Conservation (phyloP, 2,797 vertebrate species). For the Microcaecilia unicolor region DNA sequence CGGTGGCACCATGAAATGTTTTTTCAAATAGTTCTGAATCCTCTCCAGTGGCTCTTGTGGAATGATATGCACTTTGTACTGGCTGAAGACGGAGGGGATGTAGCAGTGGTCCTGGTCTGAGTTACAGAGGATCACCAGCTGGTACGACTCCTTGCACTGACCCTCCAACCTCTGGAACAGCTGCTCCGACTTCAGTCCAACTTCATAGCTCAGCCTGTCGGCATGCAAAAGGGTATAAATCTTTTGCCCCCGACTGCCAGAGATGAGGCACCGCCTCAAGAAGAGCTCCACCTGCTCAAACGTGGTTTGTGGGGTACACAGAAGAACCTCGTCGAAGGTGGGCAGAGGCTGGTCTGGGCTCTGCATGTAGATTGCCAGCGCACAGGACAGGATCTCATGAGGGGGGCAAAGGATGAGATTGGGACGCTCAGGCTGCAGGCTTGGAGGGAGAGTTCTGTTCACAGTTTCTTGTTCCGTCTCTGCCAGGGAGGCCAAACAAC, state of each 20-base stretch:
- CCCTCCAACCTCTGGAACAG: slow-evolving; percentile 66
- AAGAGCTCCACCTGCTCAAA: slow-evolving; percentile 84
- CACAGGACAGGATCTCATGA: slow-evolving; percentile 66
- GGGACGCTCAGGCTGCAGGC: slow-evolving; percentile 62
- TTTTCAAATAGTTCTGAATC: slow-evolving; percentile 68
- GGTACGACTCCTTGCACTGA: slow-evolving; percentile 48
- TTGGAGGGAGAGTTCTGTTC: slow-evolving; percentile 56
- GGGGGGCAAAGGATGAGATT: slow-evolving; percentile 78
- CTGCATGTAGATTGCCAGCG: slow-evolving; percentile 82
- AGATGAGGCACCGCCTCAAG: slow-evolving; percentile 73
- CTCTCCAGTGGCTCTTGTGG: slow-evolving; percentile 52
- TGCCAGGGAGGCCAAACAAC: slow-evolving; percentile 51
- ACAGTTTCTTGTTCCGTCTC: slow-evolving; percentile 1
- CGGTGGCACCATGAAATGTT: slow-evolving; percentile 63
- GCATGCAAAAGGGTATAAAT: slow-evolving; percentile 79
- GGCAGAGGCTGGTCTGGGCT: slow-evolving; percentile 64
- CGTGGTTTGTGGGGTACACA: slow-evolving; percentile 72
- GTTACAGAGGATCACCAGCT: slow-evolving; percentile 76
- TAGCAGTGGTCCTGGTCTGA: slow-evolving; percentile 77
- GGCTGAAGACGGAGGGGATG: slow-evolving; percentile 85
- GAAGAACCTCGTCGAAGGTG: slow-evolving; percentile 80
- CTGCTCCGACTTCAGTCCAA: slow-evolving; percentile 68
- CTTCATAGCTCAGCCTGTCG: slow-evolving; percentile 81
- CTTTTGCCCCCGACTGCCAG: slow-evolving; percentile 45
- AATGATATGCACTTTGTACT: slow-evolving; percentile 69